Conservation (phyloP, 2,888 invertebrate genomes). For the Choreutis nemorana region DNA sequence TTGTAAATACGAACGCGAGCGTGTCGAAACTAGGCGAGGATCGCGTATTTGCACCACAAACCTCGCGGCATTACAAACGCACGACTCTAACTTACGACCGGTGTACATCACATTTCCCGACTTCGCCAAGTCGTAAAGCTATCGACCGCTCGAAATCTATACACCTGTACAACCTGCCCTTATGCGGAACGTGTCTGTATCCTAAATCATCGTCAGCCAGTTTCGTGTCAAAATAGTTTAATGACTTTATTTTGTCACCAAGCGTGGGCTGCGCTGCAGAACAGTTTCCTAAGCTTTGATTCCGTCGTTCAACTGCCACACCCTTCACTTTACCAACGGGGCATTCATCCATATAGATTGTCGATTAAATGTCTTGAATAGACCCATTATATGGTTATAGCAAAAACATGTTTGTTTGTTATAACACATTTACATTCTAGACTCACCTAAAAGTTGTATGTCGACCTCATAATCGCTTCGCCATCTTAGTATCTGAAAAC, state of each 20-base stretch:
- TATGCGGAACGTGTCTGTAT: conserved; percentile 21
- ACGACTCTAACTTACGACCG: conserved; percentile 15
- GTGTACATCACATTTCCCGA: conserved; percentile 14
- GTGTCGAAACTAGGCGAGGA: conserved; percentile 18
- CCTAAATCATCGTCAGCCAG: conserved; percentile 31
- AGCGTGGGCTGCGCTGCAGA: conserved; percentile 39
- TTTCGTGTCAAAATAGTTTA: conserved; percentile 36
- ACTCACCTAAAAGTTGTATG: conserved; percentile 45
- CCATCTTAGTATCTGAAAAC: conserved; percentile 47
- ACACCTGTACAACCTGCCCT: conserved; percentile 16
- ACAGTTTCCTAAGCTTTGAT: conserved; percentile 26
- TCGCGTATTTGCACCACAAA: conserved; percentile 13
- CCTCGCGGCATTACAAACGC: conserved; percentile 15
- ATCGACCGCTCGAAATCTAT: conserved; percentile 7
- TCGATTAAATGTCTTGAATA: conserved; percentile 33
- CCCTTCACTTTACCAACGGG: conserved; percentile 28
- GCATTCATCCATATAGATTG: conserved; percentile 35
- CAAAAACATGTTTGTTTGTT: conserved; percentile 22
- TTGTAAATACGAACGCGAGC: conserved; percentile 11
- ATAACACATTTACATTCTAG: conserved; percentile 29
- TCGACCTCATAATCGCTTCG: conserved; percentile 44
- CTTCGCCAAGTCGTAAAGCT: conserved; percentile 14
- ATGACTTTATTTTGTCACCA: conserved; percentile 28
- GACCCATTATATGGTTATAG: conserved; percentile 28
- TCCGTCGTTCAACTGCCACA: conserved; percentile 24